These are phyloP conservation scores for Pyrrhosoma nymphula DNA, from an alignment of 2,888 invertebrate genomes.

Conservation along the genomic window DNA sequence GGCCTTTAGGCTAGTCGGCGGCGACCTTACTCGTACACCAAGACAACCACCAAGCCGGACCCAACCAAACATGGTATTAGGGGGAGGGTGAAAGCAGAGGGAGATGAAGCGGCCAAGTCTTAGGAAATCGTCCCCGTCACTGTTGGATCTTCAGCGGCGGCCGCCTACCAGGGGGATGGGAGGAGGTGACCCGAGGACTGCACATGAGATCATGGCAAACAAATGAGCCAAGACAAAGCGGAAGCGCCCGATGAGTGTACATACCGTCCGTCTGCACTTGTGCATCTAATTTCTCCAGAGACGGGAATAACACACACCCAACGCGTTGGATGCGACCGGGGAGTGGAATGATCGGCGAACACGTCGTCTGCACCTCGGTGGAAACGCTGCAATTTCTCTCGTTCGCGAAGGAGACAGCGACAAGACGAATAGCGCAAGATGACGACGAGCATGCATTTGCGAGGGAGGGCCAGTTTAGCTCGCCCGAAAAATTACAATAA, in stretches of 20 bases:
- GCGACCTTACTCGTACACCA: not conserved
- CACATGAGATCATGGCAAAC: conserved; percentile 32
- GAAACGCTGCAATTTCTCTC: not conserved
- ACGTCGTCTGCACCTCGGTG: not conserved
- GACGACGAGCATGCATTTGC: not conserved
- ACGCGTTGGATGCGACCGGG: not conserved
- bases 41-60: not conserved
- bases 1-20: not conserved
- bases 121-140: not conserved
- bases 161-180: not conserved
- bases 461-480: not conserved
- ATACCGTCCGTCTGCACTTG: not conserved
- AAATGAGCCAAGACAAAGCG: not conserved
- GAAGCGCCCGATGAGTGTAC: not conserved
- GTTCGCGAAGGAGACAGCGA: no score
- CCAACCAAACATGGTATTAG: not conserved
- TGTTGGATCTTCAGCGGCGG: not conserved
- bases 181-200: not conserved
- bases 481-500: not conserved
- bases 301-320: not conserved
- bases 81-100: not conserved
- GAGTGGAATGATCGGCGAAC: not conserved
- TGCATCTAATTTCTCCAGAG: not conserved
- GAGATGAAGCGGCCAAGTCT: not conserved
- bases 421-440: not conserved